A percentile compares a stretch with the other conserved stretches of the same genome.
Evolutionary conservation across 2,113 vertebrate species (phyloP).

Genomic region (Heterotis niloticus): DNA sequence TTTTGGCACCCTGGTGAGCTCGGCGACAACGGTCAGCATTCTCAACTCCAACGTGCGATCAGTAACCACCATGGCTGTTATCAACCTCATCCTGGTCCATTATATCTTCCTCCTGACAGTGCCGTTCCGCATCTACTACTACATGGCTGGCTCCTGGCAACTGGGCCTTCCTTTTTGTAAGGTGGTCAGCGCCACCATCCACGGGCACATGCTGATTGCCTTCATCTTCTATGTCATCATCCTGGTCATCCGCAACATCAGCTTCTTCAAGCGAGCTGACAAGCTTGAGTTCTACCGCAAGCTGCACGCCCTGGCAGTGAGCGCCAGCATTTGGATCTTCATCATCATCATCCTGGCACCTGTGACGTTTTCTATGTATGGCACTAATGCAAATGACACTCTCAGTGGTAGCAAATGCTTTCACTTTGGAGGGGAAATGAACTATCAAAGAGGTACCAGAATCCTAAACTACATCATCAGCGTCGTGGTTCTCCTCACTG

Average conservation of each 20-base stretch:
- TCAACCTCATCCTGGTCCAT: conserved; percentile 73
- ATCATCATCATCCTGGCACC: conserved; percentile 60
- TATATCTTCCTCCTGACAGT: conserved; percentile 69
- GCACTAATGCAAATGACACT: conserved; percentile 6
- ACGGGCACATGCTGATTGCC: conserved; percentile 75
- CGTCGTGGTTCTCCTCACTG: conserved; percentile 36
- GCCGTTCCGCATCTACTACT: conserved; percentile 73
- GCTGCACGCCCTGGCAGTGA: conserved; percentile 68
- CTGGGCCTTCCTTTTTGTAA: conserved; percentile 62
- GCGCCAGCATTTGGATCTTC: conserved; percentile 60
- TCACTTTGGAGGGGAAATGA: conserved; percentile 62
- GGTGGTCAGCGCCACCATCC: conserved; percentile 71
- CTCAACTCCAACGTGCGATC: conserved; percentile 72
- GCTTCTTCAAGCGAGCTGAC: conserved; percentile 67
- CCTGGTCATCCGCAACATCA: conserved; percentile 64
- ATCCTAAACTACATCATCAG: conserved; percentile 65
- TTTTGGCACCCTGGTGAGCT: conserved; percentile 55
- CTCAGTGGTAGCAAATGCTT: conserved; percentile 59
- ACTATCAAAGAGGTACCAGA: neutral
- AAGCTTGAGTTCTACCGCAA: conserved; percentile 74
- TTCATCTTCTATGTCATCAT: conserved; percentile 73
- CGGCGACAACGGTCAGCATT: conserved; percentile 56
- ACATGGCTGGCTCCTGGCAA: conserved; percentile 49
- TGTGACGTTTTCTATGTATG: conserved; percentile 51
- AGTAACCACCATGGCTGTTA: conserved; percentile 68